These are phyloP conservation scores for Seira sanloemensis DNA, from an alignment of 2,888 invertebrate species.

Conservation along the genomic window DNA sequence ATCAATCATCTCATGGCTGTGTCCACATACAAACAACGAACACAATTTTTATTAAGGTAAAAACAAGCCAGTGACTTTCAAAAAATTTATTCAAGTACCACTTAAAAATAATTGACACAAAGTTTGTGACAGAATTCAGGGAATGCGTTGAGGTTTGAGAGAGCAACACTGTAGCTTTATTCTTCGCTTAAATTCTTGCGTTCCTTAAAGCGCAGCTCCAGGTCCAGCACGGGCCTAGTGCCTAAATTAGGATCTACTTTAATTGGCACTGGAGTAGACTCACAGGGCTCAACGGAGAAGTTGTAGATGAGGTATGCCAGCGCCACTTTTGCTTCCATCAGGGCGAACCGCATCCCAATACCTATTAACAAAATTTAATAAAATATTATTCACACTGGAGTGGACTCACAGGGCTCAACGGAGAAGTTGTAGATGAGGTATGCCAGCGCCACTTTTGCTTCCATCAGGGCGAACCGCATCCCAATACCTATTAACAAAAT, in stretches of 20 bases:
- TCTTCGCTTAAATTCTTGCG: neutral
- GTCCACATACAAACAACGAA: too few relatives aligned
- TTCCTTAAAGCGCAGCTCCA: slow-evolving; percentile 52
- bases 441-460: slow-evolving; percentile 64
- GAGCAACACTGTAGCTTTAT: too few relatives aligned
- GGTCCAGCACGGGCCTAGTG: slow-evolving; percentile 21
- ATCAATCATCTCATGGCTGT: too few relatives aligned
- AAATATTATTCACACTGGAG: slow-evolving; percentile 19
- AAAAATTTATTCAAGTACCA: too few relatives aligned
- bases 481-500: slow-evolving; percentile 38
- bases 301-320: slow-evolving; percentile 57
- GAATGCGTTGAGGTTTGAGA: too few relatives aligned
- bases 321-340: slow-evolving; percentile 65
- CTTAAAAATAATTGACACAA: too few relatives aligned
- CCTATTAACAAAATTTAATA: slow-evolving; percentile 3
- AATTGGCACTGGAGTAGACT: slow-evolving; percentile 37
- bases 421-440: slow-evolving; percentile 55
- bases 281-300: slow-evolving; percentile 57
- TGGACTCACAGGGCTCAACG: slow-evolving; percentile 55
- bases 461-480: slow-evolving; percentile 66
- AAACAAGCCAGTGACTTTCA: too few relatives aligned
- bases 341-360: slow-evolving; percentile 65
- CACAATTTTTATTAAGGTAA: too few relatives aligned
- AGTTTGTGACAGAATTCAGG: too few relatives aligned
- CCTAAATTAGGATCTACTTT: slow-evolving; percentile 38